These are phyloP conservation scores for Drosophila infuscata DNA, from an alignment of 2,888 invertebrate species.

Conservation along the genomic window DNA sequence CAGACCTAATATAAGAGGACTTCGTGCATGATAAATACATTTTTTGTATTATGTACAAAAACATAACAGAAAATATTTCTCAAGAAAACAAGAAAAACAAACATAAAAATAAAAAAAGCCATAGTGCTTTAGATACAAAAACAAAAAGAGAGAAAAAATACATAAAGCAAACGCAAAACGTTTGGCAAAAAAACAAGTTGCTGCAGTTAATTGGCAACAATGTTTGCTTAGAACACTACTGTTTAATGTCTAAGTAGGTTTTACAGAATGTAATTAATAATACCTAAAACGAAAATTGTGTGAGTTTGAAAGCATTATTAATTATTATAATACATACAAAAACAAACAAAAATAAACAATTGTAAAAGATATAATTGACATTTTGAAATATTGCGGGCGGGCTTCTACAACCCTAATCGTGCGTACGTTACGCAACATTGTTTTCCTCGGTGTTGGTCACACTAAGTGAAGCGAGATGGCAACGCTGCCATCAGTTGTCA, in stretches of 20 bases:
- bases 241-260: slow-evolving; percentile 76
- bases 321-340: slow-evolving; percentile 52
- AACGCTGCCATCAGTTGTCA: slow-evolving; percentile 55
- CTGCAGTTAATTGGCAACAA: slow-evolving; percentile 54
- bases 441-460: slow-evolving; percentile 8
- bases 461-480: slow-evolving; percentile 30
- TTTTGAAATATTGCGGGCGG: slow-evolving; percentile 10
- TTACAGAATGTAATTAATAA: slow-evolving; percentile 73
- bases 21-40: slow-evolving; percentile 59
- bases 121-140: slow-evolving; percentile 41
- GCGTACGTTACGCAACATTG: slow-evolving; percentile 7
- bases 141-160: slow-evolving; percentile 34
- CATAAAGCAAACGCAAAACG: slow-evolving; percentile 32
- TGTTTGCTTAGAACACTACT: slow-evolving; percentile 62
- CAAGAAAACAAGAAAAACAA: slow-evolving; percentile 16
- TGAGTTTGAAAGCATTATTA: slow-evolving; percentile 59
- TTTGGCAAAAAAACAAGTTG: slow-evolving; percentile 58
- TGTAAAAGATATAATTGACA: slow-evolving; percentile 45
- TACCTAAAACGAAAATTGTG: slow-evolving; percentile 55
- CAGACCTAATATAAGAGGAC: slow-evolving; percentile 48
- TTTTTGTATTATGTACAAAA: slow-evolving; percentile 77
- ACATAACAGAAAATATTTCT: slow-evolving; percentile 43
- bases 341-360: slow-evolving; percentile 51
- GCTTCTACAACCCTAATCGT: slow-evolving; percentile 1
- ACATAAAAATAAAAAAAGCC: slow-evolving; percentile 26